A percentile compares a stretch with the other conserved stretches of the same genome.
Conservation (phyloP, 2,888 invertebrate genomes). For the Marasmarcha lunaedactyla region DNA sequence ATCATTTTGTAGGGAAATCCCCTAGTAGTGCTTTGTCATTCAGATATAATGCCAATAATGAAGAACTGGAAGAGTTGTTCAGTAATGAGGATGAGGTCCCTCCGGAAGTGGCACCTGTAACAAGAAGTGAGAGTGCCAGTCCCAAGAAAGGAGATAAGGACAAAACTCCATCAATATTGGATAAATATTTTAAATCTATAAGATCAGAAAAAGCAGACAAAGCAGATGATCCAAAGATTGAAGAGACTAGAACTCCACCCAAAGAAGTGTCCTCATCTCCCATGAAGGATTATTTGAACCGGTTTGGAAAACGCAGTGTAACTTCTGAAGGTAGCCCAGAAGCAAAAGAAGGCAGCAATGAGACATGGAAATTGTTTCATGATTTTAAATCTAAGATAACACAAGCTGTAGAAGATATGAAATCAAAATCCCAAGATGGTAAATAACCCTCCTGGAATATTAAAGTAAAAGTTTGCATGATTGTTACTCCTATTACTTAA, state of each 20-base stretch:
- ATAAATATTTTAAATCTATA: slow-evolving; percentile 63
- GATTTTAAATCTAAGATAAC: slow-evolving; percentile 81
- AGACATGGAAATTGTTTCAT: slow-evolving; percentile 79
- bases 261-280: slow-evolving; percentile 60
- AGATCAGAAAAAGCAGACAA: slow-evolving; percentile 22
- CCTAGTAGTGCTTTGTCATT: slow-evolving; percentile 69
- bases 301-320: slow-evolving; percentile 72
- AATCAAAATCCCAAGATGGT: slow-evolving; percentile 75
- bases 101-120: slow-evolving; percentile 41
- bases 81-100: slow-evolving; percentile 72
- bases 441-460: too few species aligned
- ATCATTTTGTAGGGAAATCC: slow-evolving; percentile 43
- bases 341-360: slow-evolving; percentile 54
- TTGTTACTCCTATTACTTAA: too few species aligned
- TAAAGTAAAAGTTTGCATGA: too few species aligned
- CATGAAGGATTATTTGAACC: slow-evolving; percentile 68
- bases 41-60: slow-evolving; percentile 82
- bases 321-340: slow-evolving; percentile 64
- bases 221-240: slow-evolving; percentile 38
- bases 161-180: slow-evolving; percentile 53
- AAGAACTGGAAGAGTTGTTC: slow-evolving; percentile 78
- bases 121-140: slow-evolving; percentile 44
- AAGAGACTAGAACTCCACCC: slow-evolving; percentile 30
- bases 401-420: slow-evolving; percentile 82
- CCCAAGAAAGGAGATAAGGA: slow-evolving; percentile 53